These are phyloP conservation scores for Bellardia bayeri DNA, from an alignment of 2,888 invertebrate species.

Conservation along the genomic window DNA sequence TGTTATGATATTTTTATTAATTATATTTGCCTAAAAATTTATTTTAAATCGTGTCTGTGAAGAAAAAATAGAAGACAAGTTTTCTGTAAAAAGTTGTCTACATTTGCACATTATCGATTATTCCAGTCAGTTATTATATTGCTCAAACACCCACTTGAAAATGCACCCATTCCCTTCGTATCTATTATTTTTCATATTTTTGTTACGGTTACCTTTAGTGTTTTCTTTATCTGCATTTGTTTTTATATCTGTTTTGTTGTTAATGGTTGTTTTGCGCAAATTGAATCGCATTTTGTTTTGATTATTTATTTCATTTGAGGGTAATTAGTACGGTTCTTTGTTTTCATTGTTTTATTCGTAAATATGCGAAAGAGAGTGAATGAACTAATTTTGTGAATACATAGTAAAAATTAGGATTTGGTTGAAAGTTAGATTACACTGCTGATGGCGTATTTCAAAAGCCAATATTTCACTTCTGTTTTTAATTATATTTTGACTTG, in stretches of 20 bases:
- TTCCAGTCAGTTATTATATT: slow-evolving; percentile 71
- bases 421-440: too few relatives aligned
- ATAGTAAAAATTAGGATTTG: too few relatives aligned
- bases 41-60: neutral
- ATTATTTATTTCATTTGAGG: slow-evolving; percentile 40
- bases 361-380: slow-evolving; percentile 20
- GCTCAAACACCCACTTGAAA: slow-evolving; percentile 50
- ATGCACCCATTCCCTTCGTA: slow-evolving; percentile 11
- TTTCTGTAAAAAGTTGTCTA: slow-evolving; percentile 76
- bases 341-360: slow-evolving; percentile 49
- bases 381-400: neutral
- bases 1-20: neutral
- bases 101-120: slow-evolving; percentile 81
- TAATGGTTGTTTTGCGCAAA: slow-evolving; percentile 42
- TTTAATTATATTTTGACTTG: too few relatives aligned
- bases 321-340: slow-evolving; percentile 44
- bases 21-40: neutral
- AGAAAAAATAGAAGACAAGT: slow-evolving; percentile 64
- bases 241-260: neutral
- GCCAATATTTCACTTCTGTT: too few relatives aligned
- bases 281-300: slow-evolving; percentile 57
- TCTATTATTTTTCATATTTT: slow-evolving; percentile 38
- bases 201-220: slow-evolving; percentile 23
- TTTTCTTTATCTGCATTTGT: neutral
- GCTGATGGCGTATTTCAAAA: too few relatives aligned